Base-by-base conservation (phyloP, 1,140 invertebrate species). In the Galleria mellonella region DNA sequence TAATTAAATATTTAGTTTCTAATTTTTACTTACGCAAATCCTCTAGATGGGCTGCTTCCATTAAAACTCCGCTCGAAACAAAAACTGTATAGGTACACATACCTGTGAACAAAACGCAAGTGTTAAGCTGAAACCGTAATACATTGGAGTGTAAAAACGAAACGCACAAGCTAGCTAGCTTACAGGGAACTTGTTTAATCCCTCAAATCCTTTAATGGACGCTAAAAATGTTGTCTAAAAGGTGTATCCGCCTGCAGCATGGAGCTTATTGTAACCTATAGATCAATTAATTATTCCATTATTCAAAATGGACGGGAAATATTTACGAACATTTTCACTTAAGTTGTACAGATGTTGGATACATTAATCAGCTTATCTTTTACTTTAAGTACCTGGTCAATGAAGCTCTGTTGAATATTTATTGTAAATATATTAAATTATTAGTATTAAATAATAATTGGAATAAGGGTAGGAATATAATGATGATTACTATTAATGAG, bases 171-270 rank as follows among this genome's bases (percentile, higher is more conserved):
- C 32, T 29, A 45, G 45, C 32, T 55, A 52, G 43, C 38, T 58
- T 47, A 35, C 43, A 41, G 50, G 17, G 37, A 55, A 64, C 58
- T 65, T 55, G 42, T 51, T 23, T 69, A 71, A 74, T 74, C 70
- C 56, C 35, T 47, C 53, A 62, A 76, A 77, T 69, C 71, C 62
- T 66, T 70, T 72, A 77, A 77, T 77, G 73, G 74, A 71, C 57
- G 59, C 67, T 48, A 51, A 44, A 53, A 57, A 56, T 55, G 60
- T 62, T 50, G 50, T 52, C 48, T 68, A 63, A 68, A 75, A 73
- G 65, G 62, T 68, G 58, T 55, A 51, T 55, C 50, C 55, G 37
- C 55, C 41, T 37, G 17, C 27, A 36, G 49, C 42, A 50, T 36
- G 36, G 10, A 43, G 11, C 29, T 52, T 48, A 35, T 48, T 13